Base-by-base conservation (phyloP, 2,797 vertebrate genomes). In the Myotis planiceps region DNA sequence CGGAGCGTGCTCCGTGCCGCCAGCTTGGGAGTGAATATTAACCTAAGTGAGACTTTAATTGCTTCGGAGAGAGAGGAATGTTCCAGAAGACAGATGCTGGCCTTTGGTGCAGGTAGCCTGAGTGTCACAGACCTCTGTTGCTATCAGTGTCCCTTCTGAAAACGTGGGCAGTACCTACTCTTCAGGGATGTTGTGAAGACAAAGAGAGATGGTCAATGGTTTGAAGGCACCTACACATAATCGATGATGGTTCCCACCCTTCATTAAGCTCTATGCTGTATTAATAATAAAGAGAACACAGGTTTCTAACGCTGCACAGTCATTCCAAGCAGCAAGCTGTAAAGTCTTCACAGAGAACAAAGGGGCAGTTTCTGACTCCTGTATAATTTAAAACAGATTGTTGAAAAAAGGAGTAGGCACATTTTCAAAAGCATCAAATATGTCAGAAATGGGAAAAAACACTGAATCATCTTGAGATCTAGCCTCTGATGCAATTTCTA, bases 341-440 rank as follows among this genome's bases (percentile, higher is more conserved):
- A 69, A 75, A 92, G 47, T 78, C 68, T 84, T 94, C 68, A 19
- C 51, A 91, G 80, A 45, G 51, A 90, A 94, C 21, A 63, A 53
- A 84, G 47, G 51, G 80, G 10, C 23, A 80, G 47, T 72, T 88
- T 71, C 66, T 76, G 10, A 58, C 78, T 92, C 86, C 78, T 19
- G 21, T 34, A 19, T 79, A 68, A 92, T 89, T 90, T 79, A 49
- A 78, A 88, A 76, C 55, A 75, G 51, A 84, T 68, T 49, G 69
- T 39, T 4, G 9, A 21, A 2, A 0, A 69, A 49, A 18, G 37
- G 23, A 85, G 34, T 13, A 45, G 51, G 45, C 55, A 78, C 13
- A 53, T 96, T 94, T 92, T 96, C 72, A 74, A 96, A 90, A 72
- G 60, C 45, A 93, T 75, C 37, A 27, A 47, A 37, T 78, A 21